Base-by-base conservation (phyloP, 2,113 vertebrate species). In the Petrocephalus zakoni region DNA sequence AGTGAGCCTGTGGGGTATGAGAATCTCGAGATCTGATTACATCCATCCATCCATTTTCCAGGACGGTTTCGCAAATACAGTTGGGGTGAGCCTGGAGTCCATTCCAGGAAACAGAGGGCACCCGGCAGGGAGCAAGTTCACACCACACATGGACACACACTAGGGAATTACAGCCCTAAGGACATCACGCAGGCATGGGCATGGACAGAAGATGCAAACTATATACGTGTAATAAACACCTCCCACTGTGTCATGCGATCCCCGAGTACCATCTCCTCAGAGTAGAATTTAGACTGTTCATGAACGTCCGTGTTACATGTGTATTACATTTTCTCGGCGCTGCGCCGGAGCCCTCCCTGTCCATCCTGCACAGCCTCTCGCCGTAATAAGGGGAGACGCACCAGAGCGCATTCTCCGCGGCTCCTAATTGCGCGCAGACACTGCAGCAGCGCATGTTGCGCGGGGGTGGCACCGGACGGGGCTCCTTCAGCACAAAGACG, bases 401-500 rank as follows among this genome's bases (percentile, higher is more conserved):
- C 25, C n/a, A 25, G 72, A 51, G 34, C 68, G 29, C 47, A 47
- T 47, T 75, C 68, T 87, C 47, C 5, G 25, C n/a, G 21, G 52
- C 72, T 78, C 34, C 81, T 61, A 87, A 58, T 61, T 87, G 86
- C 46, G 17, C 37, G 47, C 47, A 53, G 68, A 22, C 46, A 51
- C 87, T 78, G 64, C 37, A 68, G 49, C 68, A 72, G 68, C 84
- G 84, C 87, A 81, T 53, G 68, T 68, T 88, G 47, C 47, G 46
- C 61, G 87, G 25, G 68, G 87, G 87, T 55, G 47, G 64, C 2
- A 25, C 15, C 49, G 25, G 68, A 29, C 81, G 81, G 46, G 21
- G 42, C 19, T 49, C 21, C 81, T 83, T 21, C 91, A 92, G 72
- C 72, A 78, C 29, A 34, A 34, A 78, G 72, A 42, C 34, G 17